These are phyloP conservation scores for Danio tinwini DNA, from an alignment of 2,797 vertebrate genomes.

Conservation along the genomic window DNA sequence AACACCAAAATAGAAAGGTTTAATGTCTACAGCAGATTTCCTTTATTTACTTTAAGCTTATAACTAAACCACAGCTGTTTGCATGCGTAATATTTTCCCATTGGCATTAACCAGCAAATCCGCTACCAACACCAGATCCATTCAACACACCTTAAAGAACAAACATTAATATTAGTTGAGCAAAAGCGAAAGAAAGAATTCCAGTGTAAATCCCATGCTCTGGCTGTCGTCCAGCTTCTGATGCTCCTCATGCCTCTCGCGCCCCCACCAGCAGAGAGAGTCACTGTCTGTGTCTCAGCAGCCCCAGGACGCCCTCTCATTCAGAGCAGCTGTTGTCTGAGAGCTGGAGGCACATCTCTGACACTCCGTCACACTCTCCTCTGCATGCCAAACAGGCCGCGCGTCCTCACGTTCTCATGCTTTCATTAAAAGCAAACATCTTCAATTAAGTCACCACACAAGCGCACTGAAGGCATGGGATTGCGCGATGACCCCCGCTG, in stretches of 20 bases:
- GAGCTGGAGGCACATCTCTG: slow-evolving; percentile 77
- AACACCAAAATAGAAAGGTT: neutral
- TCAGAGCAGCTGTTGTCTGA: slow-evolving; percentile 79
- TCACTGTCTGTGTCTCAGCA: slow-evolving; percentile 69
- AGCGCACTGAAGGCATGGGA: slow-evolving; percentile 8
- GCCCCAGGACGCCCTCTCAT: slow-evolving; percentile 71
- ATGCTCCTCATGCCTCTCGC: slow-evolving; percentile 53
- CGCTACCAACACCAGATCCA: neutral
- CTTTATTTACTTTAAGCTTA: neutral
- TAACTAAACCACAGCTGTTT: neutral
- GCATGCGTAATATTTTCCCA: neutral
- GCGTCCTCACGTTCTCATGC: slow-evolving; percentile 12
- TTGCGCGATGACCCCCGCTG: neutral
- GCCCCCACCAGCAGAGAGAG: slow-evolving; percentile 62
- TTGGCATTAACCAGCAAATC: neutral
- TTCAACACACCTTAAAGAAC: neutral
- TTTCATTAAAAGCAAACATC: slow-evolving; percentile 43
- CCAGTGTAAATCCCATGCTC: slow-evolving; percentile 30
- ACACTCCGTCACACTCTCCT: slow-evolving; percentile 75
- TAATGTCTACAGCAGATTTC: neutral
- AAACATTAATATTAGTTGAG: slow-evolving; percentile 16
- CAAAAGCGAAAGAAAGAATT: slow-evolving; percentile 30
- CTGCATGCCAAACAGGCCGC: slow-evolving; percentile 77
- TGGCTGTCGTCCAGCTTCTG: slow-evolving; percentile 51
- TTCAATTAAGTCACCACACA: slow-evolving; percentile 28